Evolutionary conservation across 2,888 invertebrate species (phyloP).

Genomic region (Kryphioiulus occultus): DNA sequence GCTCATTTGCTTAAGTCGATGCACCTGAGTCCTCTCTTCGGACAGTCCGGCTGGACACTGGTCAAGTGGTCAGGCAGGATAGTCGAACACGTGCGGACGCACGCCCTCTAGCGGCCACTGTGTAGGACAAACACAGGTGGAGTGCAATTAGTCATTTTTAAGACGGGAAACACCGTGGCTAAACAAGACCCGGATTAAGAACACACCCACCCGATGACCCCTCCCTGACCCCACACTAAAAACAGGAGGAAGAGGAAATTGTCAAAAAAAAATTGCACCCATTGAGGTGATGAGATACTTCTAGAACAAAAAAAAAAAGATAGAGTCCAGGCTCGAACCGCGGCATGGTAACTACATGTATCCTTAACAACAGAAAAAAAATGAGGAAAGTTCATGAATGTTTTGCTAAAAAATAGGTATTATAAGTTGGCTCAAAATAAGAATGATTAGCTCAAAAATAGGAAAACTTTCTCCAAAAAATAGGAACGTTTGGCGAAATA

Average conservation of each 20-base stretch:
- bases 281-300: too few relatives aligned
- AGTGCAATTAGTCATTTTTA: not conserved
- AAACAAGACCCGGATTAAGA: conserved; percentile 14
- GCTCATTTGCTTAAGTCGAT: conserved; percentile 23
- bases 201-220: not conserved
- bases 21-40: not conserved
- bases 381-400: too few relatives aligned
- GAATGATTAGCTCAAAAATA: too few relatives aligned
- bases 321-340: too few relatives aligned
- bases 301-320: too few relatives aligned
- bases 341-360: too few relatives aligned
- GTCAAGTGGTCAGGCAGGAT: not conserved
- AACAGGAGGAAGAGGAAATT: not conserved
- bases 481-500: too few relatives aligned
- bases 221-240: not conserved
- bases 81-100: not conserved
- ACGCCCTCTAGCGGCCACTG: not conserved
- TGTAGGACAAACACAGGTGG: conserved; percentile 8
- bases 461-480: too few relatives aligned
- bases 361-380: too few relatives aligned
- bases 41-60: not conserved
- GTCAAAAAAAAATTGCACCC: too few relatives aligned
- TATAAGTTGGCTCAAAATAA: too few relatives aligned
- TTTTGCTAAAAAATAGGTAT: too few relatives aligned
- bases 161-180: conserved; percentile 23